A percentile compares a stretch with the other conserved stretches of the same genome.
Conservation (phyloP, 2,888 invertebrate genomes). For the Hylaea fasciaria region DNA sequence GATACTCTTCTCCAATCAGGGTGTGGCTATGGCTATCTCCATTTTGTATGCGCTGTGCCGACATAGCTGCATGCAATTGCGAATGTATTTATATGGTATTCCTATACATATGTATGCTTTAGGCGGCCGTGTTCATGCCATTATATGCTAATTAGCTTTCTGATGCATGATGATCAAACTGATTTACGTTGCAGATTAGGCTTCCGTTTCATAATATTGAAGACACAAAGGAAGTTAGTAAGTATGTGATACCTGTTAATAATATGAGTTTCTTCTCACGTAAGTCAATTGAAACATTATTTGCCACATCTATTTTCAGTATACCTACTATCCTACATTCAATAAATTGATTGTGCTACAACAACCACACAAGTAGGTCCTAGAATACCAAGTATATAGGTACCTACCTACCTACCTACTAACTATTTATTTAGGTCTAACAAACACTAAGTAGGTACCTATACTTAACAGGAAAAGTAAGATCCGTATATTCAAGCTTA, state of each 20-base stretch:
- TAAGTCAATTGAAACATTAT: neutral
- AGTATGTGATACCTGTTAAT: neutral
- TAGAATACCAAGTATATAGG: too few relatives aligned
- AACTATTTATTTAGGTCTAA: neutral
- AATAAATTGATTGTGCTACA: too few relatives aligned
- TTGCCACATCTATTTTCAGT: too few relatives aligned
- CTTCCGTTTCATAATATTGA: conserved; percentile 24
- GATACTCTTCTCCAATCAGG: conserved; percentile 68
- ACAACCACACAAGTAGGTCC: neutral
- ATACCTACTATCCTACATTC: too few relatives aligned
- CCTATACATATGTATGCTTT: conserved; percentile 43
- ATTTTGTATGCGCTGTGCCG: conserved; percentile 72
- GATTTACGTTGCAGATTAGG: conserved; percentile 54
- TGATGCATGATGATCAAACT: conserved; percentile 52
- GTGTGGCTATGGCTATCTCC: conserved; percentile 80
- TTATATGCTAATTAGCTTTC: conserved; percentile 74
- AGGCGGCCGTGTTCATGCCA: conserved; percentile 62
- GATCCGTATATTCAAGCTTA: neutral
- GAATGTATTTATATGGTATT: conserved; percentile 48
- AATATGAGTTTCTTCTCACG: neutral
- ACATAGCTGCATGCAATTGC: conserved; percentile 70
- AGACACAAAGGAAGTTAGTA: conserved; percentile 17
- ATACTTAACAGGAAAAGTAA: neutral
- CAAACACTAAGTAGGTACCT: neutral
- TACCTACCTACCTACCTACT: neutral